These are phyloP conservation scores for Bellardia bayeri DNA, from an alignment of 2,888 invertebrate genomes.

Conservation along the genomic window DNA sequence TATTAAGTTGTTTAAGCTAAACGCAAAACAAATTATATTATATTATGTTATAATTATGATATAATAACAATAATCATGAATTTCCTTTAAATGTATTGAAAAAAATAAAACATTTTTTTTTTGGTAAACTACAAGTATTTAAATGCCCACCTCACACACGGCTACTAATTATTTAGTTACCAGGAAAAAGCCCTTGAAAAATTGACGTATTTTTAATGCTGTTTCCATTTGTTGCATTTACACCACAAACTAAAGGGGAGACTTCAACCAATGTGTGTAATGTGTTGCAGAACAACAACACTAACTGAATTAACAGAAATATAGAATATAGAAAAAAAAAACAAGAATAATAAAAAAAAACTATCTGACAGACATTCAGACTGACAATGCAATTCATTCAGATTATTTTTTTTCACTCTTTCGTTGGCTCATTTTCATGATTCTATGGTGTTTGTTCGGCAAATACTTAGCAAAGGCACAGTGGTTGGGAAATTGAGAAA, in stretches of 20 bases:
- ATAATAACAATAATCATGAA: conserved; percentile 22
- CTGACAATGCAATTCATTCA: conserved; percentile 56
- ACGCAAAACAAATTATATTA: neutral
- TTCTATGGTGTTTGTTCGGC: conserved; percentile 15
- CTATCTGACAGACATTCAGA: conserved; percentile 29
- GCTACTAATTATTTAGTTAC: conserved; percentile 82
- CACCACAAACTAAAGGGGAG: conserved; percentile 26
- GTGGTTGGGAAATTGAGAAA: neutral
- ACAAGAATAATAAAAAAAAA: neutral
- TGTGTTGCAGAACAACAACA: conserved; percentile 5
- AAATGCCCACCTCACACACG: conserved; percentile 81
- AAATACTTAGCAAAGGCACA: conserved; percentile 20
- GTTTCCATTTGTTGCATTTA: conserved; percentile 40
- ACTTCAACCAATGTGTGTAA: neutral
- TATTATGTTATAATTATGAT: conserved; percentile 24
- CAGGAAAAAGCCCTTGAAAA: conserved; percentile 83
- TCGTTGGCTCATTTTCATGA: conserved; percentile 35
- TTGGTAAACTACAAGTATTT: conserved; percentile 77
- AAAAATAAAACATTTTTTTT: neutral
- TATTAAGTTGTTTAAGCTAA: neutral
- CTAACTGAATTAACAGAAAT: conserved; percentile 16
- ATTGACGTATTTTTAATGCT: conserved; percentile 68
- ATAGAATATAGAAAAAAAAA: neutral
- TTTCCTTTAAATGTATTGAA: neutral
- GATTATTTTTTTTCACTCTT: neutral